Conservation (phyloP, 2,888 invertebrate species). For the Steinernema scapterisci region DNA sequence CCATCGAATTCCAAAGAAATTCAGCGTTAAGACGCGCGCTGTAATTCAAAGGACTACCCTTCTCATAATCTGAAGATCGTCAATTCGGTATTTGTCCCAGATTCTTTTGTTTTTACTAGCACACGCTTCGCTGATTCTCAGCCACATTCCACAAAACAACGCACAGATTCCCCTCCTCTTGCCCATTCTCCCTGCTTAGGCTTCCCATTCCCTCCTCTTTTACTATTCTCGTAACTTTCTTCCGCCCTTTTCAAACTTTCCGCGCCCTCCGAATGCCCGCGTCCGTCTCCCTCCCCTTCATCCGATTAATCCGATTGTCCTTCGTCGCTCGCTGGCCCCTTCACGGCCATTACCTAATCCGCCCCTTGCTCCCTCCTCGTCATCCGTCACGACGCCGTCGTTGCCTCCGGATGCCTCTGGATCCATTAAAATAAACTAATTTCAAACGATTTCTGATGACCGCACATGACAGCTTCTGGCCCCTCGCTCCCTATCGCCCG, state of each 20-base stretch:
- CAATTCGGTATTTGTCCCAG: too few species aligned
- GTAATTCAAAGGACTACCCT: too few species aligned
- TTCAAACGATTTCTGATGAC: constrained; percentile 28
- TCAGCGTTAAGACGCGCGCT: too few species aligned
- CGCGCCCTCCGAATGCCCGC: not conserved
- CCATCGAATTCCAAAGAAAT: too few species aligned
- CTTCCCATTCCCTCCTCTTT: too few species aligned
- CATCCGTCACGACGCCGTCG: not conserved
- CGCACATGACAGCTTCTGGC: not conserved
- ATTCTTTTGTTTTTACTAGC: too few species aligned
- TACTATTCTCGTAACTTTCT: not conserved
- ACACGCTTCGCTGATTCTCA: too few species aligned
- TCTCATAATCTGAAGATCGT: too few species aligned
- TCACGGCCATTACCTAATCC: constrained; percentile 8
- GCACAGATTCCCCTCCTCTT: too few species aligned
- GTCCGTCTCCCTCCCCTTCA: not conserved
- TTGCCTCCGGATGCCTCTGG: not conserved
- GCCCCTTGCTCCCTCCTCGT: not conserved
- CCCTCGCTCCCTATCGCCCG: not conserved
- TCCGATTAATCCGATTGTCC: not conserved
- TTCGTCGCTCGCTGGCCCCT: not conserved
- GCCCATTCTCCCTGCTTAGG: too few species aligned
- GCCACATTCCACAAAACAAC: too few species aligned
- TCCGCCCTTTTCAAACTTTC: not conserved
- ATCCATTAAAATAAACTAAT: constrained; percentile 27